phyloP scores from a whole-genome alignment of 2,888 invertebrate genomes.

The Tupiocoris notatus region DNA sequence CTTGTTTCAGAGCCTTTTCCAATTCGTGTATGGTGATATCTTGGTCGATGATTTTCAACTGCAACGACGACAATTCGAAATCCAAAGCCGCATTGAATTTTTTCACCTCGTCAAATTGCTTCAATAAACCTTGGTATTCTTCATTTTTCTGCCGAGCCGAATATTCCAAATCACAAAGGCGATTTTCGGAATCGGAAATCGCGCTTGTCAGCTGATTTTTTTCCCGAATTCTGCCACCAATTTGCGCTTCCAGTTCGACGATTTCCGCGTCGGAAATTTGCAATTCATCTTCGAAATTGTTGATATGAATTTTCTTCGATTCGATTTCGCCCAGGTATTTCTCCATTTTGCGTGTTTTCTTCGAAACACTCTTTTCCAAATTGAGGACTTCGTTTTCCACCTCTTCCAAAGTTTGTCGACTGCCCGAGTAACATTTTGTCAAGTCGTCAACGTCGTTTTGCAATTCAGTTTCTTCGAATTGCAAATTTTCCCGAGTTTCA shows the following conservation, averaged over 20 bases:
- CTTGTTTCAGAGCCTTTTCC: neutral
- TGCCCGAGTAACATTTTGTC: neutral
- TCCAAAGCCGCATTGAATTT: neutral
- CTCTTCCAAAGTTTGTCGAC: neutral
- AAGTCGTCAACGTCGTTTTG: neutral
- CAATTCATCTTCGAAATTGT: neutral
- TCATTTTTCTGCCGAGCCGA: neutral
- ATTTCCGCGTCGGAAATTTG: neutral
- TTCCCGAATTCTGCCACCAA: neutral
- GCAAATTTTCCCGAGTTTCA: neutral
- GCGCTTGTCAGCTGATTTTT: neutral
- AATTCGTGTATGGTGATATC: conserved; percentile 4
- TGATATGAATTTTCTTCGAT: neutral
- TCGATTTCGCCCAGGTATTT: conserved; percentile 15
- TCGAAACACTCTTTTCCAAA: conserved; percentile 3
- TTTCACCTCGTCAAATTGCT: neutral
- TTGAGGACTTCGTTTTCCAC: neutral
- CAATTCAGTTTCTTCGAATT: neutral
- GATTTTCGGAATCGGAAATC: neutral
- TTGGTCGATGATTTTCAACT: conserved; percentile 7
- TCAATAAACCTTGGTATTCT: neutral
- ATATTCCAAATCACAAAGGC: neutral
- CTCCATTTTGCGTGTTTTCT: neutral
- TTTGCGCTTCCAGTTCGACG: neutral
- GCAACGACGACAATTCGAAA: neutral